A percentile compares a stretch with the other conserved stretches of the same genome.
Conservation (phyloP, 2,888 invertebrate genomes). For the Mycalesis mineus region DNA sequence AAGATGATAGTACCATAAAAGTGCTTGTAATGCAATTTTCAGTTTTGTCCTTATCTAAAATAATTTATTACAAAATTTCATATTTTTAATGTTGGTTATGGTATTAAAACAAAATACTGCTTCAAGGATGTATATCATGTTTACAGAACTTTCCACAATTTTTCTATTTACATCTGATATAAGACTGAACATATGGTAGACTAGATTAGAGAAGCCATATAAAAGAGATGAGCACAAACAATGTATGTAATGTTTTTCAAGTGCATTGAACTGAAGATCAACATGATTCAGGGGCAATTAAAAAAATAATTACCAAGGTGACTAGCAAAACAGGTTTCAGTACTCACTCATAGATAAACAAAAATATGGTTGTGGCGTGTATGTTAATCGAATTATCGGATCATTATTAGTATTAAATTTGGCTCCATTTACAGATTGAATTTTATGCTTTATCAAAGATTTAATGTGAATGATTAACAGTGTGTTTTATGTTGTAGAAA, state of each 20-base stretch:
- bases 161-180: neutral
- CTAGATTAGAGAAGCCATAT: neutral
- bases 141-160: too few relatives aligned
- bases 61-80: too few relatives aligned
- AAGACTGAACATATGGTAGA: neutral
- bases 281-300: neutral
- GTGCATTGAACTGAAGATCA: slow-evolving; percentile 1
- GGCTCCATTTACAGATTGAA: slow-evolving; percentile 1
- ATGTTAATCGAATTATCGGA: slow-evolving; percentile 24
- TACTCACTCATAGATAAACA: slow-evolving; percentile 16
- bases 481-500: slow-evolving; percentile 30
- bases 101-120: too few relatives aligned
- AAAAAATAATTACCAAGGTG: slow-evolving; percentile 22
- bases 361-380: slow-evolving; percentile 8
- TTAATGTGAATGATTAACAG: slow-evolving; percentile 26
- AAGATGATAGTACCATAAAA: too few relatives aligned
- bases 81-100: too few relatives aligned
- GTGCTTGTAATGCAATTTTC: too few relatives aligned
- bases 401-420: slow-evolving; percentile 17
- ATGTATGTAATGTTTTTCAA: neutral
- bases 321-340: slow-evolving; percentile 21
- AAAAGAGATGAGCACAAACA: neutral
- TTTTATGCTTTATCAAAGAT: slow-evolving; percentile 6
- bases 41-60: too few relatives aligned
- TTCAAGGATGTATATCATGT: too few relatives aligned